These are phyloP conservation scores for Polypedilum pembai DNA, from an alignment of 1,140 invertebrate genomes.

Conservation along the genomic window DNA sequence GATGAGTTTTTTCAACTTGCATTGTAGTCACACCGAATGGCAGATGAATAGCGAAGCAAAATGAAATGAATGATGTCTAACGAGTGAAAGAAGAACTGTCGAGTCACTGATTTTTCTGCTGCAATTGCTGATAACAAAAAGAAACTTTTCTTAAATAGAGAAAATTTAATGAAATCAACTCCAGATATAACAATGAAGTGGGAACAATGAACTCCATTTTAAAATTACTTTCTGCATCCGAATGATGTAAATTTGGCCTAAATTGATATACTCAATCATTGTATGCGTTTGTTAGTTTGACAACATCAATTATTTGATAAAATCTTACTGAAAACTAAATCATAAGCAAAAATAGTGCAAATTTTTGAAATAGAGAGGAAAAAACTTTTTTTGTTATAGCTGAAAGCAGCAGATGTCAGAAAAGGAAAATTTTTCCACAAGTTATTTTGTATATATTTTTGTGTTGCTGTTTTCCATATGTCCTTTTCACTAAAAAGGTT, in stretches of 20 bases:
- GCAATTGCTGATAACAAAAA: constrained; percentile 6
- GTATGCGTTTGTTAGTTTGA: neutral
- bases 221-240: neutral
- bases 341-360: neutral
- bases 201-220: constrained; percentile 5
- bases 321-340: neutral
- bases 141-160: neutral
- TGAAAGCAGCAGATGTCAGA: neutral
- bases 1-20: constrained; percentile 17
- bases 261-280: constrained; percentile 6
- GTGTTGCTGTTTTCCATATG: neutral
- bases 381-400: no score
- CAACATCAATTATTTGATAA: constrained; percentile 6
- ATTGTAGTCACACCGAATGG: neutral
- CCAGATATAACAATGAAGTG: neutral
- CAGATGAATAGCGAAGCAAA: neutral
- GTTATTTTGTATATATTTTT: no score
- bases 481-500: neutral
- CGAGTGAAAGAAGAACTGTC: neutral
- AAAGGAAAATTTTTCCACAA: constrained; percentile 11
- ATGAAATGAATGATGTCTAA: constrained; percentile 13
- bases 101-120: neutral
- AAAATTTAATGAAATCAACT: constrained; percentile 5
- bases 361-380: no score
- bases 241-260: neutral